Percentiles rank a stretch among this genome's conserved stretches.
These are phyloP conservation scores for Heliothis peltigera DNA, from an alignment of 2,888 invertebrate species.

Conservation along the genomic window DNA sequence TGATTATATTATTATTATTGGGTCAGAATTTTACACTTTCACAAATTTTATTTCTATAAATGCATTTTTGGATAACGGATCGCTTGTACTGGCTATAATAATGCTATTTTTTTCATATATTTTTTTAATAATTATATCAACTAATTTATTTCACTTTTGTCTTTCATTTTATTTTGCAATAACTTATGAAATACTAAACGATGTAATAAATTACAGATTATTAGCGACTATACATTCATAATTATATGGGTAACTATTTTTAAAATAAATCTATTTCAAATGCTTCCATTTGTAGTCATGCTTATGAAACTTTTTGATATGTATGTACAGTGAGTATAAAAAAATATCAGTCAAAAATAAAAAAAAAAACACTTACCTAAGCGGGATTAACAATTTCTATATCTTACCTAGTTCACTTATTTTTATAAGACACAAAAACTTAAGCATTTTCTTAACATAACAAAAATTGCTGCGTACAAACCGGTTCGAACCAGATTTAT, in stretches of 20 bases:
- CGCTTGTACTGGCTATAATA: constrained; percentile 62
- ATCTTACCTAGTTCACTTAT: neutral
- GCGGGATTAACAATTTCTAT: neutral
- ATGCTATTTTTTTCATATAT: constrained; percentile 57
- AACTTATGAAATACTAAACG: constrained; percentile 60
- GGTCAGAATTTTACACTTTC: constrained; percentile 29
- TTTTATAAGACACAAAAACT: constrained; percentile 27
- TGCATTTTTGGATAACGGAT: constrained; percentile 49
- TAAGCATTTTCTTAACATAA: constrained; percentile 35
- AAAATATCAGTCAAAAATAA: constrained; percentile 45
- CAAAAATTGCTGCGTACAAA: constrained; percentile 17
- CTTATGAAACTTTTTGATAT: constrained; percentile 42
- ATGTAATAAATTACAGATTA: constrained; percentile 50
- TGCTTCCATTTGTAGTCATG: constrained; percentile 23
- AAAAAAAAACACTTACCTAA: constrained; percentile 20
- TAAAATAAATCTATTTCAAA: constrained; percentile 30
- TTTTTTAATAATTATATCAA: constrained; percentile 66
- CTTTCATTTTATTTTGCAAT: constrained; percentile 80
- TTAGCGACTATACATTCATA: constrained; percentile 49
- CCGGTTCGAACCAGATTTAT: constrained; percentile 13
- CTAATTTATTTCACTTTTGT: constrained; percentile 88
- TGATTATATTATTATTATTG: constrained; percentile 30
- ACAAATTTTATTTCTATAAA: constrained; percentile 43
- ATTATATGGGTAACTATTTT: constrained; percentile 32
- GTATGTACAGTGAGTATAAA: constrained; percentile 54